Evolutionary conservation across 2,888 invertebrate genomes (phyloP), one percentile per base, ranked within the genome.

Genomic region (Nemotelus pantherinus): DNA sequence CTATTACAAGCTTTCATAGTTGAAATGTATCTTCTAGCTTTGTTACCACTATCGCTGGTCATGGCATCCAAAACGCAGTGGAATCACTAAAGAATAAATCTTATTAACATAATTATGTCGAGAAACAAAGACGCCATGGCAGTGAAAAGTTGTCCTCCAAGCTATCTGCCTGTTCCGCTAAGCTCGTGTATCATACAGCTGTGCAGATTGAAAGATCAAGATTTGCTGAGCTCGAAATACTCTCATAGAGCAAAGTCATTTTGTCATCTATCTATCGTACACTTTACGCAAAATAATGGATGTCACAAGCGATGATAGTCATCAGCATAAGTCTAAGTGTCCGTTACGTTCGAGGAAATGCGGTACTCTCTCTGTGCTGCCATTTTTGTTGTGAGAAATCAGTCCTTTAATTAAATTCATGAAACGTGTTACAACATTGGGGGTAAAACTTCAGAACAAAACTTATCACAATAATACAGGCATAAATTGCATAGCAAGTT

Each of bases 51-150:
- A 74, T 60, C 74, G 63, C 63, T 74, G 50, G 48, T 25, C 74
- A 74, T 41, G 48, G 25, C 60, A 74, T 74, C 74, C 39, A 60
- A 74, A 60, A 74, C 41, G 74, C 74, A 60, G 60, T 60, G 74
- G 63, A 74, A 48, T 74, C 74, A 74, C 63, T 74, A 74, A 47
- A 74, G 55, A 74, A 74, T 60, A 74, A 74, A 74, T 74, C 74
- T 74, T 60, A 74, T 74, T 74, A 74, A 48, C 74, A 72, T 72
- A 72, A 72, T 74, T 74, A 74, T 74, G 74, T 74, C 74, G 50
- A 74, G 74, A 74, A 74, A 74, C 63, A 74, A 74, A 74, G 48
- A 10, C 60, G 74, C 63, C 48, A 74, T 72, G 70, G 53, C 70
- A 55, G 70, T 70, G 55, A 53, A 68, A 70, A 70, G 55, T 55